Percentiles rank a stretch among this genome's conserved stretches.
Evolutionary conservation across 2,113 vertebrate genomes (phyloP).

Genomic region (Zootoca vivipara): DNA sequence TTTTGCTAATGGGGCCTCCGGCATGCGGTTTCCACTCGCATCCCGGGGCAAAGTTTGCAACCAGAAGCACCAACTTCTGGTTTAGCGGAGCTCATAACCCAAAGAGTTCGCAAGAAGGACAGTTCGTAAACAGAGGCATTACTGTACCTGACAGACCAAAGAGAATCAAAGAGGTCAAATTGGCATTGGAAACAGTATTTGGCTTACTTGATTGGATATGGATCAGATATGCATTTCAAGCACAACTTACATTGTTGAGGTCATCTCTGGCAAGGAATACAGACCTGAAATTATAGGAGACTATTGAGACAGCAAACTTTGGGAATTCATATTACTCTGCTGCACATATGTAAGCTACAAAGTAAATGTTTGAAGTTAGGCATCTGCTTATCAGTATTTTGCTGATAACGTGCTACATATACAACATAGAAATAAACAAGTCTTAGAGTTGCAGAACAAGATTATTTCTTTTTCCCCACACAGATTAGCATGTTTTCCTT

Average conservation of each 20-base stretch:
- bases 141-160: too few relatives aligned
- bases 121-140: too few relatives aligned
- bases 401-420: background rate
- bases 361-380: background rate
- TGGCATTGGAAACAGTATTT: conserved; percentile 2
- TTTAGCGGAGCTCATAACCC: too few relatives aligned
- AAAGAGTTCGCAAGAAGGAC: too few relatives aligned
- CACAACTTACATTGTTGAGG: conserved; percentile 28
- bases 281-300: conserved; percentile 29
- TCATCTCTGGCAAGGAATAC: conserved; percentile 28
- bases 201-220: conserved; percentile 21
- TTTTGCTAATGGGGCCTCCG: too few relatives aligned
- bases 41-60: too few relatives aligned
- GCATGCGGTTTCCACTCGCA: too few relatives aligned
- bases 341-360: background rate
- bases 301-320: conserved; percentile 2
- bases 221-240: conserved; percentile 17
- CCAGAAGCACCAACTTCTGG: too few relatives aligned
- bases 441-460: background rate
- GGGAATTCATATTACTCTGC: conserved; percentile 1
- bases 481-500: background rate
- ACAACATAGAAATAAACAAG: background rate
- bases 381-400: background rate
- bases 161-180: background rate
- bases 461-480: background rate